These are phyloP conservation scores for Leucopsar rothschildi DNA, from an alignment of 2,113 vertebrate species.

Conservation along the genomic window DNA sequence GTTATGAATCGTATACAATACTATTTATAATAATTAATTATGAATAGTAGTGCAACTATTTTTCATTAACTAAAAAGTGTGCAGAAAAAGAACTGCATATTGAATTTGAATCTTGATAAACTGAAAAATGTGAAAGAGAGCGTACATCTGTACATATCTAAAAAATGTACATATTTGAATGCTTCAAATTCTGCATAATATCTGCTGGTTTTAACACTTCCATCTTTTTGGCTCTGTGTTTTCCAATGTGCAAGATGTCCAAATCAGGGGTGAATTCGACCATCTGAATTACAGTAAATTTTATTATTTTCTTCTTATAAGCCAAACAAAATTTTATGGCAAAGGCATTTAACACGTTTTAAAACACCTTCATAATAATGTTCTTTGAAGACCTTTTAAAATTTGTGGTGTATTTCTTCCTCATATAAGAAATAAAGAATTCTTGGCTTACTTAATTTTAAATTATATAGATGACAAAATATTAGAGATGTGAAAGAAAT, in stretches of 20 bases:
- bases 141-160: not conserved
- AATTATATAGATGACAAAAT: not conserved
- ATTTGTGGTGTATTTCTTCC: not conserved
- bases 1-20: not conserved
- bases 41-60: not conserved
- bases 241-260: not conserved
- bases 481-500: not conserved
- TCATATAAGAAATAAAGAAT: not conserved
- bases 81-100: not conserved
- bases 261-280: not conserved
- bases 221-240: not conserved
- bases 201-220: not conserved
- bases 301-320: not conserved
- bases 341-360: not conserved
- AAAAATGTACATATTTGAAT: not conserved
- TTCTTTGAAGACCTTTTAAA: not conserved
- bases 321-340: not conserved
- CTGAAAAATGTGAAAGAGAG: not conserved
- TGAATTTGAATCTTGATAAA: not conserved
- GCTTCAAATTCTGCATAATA: not conserved
- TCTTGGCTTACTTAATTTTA: not conserved
- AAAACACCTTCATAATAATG: not conserved
- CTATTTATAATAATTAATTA: not conserved
- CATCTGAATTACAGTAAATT: not conserved
- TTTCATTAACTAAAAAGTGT: not conserved